These are phyloP conservation scores for Xylota segnis DNA, from an alignment of 2,888 invertebrate species.

Conservation along the genomic window DNA sequence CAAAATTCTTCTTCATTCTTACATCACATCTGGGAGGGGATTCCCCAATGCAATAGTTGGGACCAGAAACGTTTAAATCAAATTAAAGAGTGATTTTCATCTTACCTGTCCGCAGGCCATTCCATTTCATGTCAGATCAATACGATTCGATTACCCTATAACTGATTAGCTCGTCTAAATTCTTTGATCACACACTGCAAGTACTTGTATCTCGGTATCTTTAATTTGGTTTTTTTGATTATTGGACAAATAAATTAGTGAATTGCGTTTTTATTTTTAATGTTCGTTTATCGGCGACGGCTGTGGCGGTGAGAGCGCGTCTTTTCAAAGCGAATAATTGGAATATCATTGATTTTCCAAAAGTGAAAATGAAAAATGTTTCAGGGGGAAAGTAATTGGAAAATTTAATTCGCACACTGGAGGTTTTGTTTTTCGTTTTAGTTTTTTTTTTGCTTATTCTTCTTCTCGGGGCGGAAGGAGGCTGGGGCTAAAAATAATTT, in stretches of 20 bases:
- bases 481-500: constrained; percentile 55
- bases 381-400: constrained; percentile 37
- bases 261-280: constrained; percentile 21
- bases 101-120: constrained; percentile 41
- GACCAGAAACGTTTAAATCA: constrained; percentile 3
- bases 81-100: constrained; percentile 13
- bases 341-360: constrained; percentile 45
- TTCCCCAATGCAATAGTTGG: not conserved
- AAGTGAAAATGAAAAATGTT: constrained; percentile 29
- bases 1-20: not conserved
- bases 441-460: not conserved
- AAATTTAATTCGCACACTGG: constrained; percentile 39
- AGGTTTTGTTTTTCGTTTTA: not conserved
- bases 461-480: not conserved
- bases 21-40: not conserved
- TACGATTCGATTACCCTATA: constrained; percentile 4
- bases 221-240: not conserved
- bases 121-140: constrained; percentile 17
- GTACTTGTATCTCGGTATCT: not conserved
- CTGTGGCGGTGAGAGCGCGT: constrained; percentile 14
- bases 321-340: constrained; percentile 50
- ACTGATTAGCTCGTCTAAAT: not conserved
- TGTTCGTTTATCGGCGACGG: constrained; percentile 22
- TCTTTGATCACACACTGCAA: constrained; percentile 5
- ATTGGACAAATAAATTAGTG: constrained; percentile 11